phyloP scores from a whole-genome alignment of 2,888 invertebrate species.

The Netelia melanura region DNA sequence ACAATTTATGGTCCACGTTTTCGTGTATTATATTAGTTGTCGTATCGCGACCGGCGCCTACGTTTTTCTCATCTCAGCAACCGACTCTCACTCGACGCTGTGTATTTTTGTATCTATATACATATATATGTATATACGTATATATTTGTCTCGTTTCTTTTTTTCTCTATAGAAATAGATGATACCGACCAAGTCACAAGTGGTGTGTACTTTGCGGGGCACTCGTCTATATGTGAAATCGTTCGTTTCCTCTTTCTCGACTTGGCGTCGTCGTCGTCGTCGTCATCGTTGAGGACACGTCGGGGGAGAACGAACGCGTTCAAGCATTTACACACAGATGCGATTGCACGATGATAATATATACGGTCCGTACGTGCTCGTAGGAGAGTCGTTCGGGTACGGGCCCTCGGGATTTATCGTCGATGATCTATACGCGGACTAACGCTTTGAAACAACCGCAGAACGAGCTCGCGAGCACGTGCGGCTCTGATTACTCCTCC shows the following conservation, averaged over 20 bases:
- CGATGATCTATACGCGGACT: slow-evolving; percentile 15
- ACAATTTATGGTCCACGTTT: slow-evolving; percentile 49
- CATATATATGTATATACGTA: not conserved
- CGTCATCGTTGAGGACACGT: not conserved
- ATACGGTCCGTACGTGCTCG: slow-evolving; percentile 59
- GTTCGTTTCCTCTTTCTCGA: slow-evolving; percentile 12
- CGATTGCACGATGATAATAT: slow-evolving; percentile 44
- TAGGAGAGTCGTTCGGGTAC: not conserved
- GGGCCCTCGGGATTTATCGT: slow-evolving; percentile 54
- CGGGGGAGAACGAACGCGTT: not conserved
- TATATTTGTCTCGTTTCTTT: not conserved
- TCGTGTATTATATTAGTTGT: slow-evolving; percentile 20
- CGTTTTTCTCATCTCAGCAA: not conserved
- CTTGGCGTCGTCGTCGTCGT: not conserved
- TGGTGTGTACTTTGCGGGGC: not conserved
- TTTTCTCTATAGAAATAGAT: slow-evolving; percentile 4
- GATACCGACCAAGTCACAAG: not conserved
- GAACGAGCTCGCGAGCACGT: slow-evolving; percentile 27
- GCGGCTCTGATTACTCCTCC: slow-evolving; percentile 24
- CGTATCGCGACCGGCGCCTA: slow-evolving; percentile 30
- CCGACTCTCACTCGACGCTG: slow-evolving; percentile 3
- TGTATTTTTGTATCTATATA: not conserved
- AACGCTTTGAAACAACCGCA: slow-evolving; percentile 17
- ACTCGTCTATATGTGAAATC: slow-evolving; percentile 12
- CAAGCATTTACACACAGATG: not conserved